Evolutionary conservation across 2,113 vertebrate species (phyloP).

Genomic region (Gobius niger): DNA sequence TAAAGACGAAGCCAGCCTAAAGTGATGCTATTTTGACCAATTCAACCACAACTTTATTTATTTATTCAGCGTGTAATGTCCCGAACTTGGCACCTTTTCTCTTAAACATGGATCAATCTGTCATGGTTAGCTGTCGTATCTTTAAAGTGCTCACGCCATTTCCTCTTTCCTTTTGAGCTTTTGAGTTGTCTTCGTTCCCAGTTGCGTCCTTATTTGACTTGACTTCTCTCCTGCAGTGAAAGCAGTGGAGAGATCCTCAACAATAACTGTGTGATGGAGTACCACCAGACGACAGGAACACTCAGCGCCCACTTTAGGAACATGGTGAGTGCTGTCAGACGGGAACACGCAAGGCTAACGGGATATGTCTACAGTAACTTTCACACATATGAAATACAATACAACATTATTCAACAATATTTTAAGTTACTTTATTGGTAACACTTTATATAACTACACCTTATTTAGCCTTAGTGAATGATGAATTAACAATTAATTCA

Average conservation of each 20-base stretch:
- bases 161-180: neutral
- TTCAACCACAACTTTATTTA: neutral
- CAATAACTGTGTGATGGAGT: conserved; percentile 98
- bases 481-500: too few relatives aligned
- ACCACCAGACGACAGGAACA: conserved; percentile 92
- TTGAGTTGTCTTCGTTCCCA: neutral
- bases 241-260: conserved; percentile 95
- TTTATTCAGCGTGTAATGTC: neutral
- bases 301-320: conserved; percentile 96
- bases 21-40: neutral
- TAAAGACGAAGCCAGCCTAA: neutral
- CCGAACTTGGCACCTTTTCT: conserved; percentile 14
- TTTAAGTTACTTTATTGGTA: too few relatives aligned
- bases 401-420: neutral
- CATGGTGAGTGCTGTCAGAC: conserved; percentile 85
- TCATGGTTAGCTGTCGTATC: neutral
- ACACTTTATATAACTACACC: too few relatives aligned
- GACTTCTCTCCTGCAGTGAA: conserved; percentile 77
- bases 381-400: neutral
- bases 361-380: too few relatives aligned
- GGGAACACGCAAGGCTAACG: too few relatives aligned
- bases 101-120: neutral
- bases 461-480: too few relatives aligned
- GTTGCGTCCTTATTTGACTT: neutral
- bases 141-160: neutral